These are phyloP conservation scores for Tenebrio molitor DNA, from an alignment of 1,140 invertebrate genomes.

Conservation along the genomic window DNA sequence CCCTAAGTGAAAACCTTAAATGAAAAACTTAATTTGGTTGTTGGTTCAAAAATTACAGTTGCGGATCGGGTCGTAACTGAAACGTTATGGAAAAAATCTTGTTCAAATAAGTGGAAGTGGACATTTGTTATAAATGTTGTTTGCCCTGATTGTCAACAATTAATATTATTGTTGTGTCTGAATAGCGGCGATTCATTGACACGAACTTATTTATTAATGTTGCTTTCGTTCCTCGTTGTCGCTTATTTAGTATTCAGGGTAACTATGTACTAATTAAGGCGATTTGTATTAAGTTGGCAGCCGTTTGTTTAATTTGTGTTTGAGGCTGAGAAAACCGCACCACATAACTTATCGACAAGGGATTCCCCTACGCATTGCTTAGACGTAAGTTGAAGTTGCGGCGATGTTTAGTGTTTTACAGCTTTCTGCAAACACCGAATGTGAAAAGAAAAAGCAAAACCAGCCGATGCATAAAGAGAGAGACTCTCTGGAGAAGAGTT, in stretches of 20 bases:
- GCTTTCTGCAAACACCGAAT: slow-evolving; percentile 9
- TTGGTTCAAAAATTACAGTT: too few species aligned
- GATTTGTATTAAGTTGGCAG: slow-evolving; percentile 27
- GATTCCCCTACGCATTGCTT: slow-evolving; percentile 22
- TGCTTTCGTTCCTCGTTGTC: too few species aligned
- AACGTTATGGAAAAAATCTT: too few species aligned
- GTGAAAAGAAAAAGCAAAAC: slow-evolving; percentile 12
- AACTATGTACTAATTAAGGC: slow-evolving; percentile 32
- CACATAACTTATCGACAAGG: slow-evolving; percentile 25
- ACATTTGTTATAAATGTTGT: neutral
- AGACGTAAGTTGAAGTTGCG: neutral
- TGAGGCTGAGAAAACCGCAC: slow-evolving; percentile 13
- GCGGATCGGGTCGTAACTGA: too few species aligned
- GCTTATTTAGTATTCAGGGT: slow-evolving; percentile 20
- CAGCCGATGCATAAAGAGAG: slow-evolving; percentile 19
- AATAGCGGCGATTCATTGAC: neutral
- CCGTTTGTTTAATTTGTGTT: slow-evolving; percentile 26
- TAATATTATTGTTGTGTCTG: slow-evolving; percentile 1
- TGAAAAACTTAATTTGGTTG: too few species aligned
- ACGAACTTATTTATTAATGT: neutral
- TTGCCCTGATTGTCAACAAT: neutral
- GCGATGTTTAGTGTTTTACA: slow-evolving; percentile 16
- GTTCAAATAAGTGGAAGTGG: neutral
- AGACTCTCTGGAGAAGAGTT: too few species aligned
- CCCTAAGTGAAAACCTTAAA: too few species aligned